A percentile compares a stretch with the other conserved stretches of the same genome.
phyloP scores from a whole-genome alignment of 2,113 vertebrate genomes.

The Etheostoma spectabile region DNA sequence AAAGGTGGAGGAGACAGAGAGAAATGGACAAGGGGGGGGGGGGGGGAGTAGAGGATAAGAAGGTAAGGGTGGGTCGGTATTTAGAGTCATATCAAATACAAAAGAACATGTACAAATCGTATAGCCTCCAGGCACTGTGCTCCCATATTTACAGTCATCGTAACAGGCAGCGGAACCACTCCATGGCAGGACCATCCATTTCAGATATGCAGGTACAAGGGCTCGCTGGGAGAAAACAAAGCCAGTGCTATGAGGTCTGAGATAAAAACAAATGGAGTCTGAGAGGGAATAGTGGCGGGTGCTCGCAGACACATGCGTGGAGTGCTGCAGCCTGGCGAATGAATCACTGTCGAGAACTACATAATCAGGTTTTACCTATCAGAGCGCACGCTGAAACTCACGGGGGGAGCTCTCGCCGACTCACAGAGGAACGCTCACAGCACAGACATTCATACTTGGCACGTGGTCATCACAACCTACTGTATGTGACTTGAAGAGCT shows the following conservation, averaged over 20 bases:
- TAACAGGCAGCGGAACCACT: conserved; percentile 64
- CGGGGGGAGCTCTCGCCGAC: conserved; percentile 30
- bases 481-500: conserved; percentile 13
- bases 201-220: conserved; percentile 63
- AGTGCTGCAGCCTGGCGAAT: conserved; percentile 61
- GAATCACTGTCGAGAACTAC: conserved; percentile 61
- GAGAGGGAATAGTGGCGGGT: conserved; percentile 21
- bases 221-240: conserved; percentile 58
- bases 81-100: conserved; percentile 78
- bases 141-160: conserved; percentile 76
- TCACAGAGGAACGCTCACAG: conserved; percentile 16
- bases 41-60: neutral
- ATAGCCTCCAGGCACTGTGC: conserved; percentile 78
- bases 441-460: conserved; percentile 40
- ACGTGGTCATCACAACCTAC: conserved; percentile 20
- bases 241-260: conserved; percentile 42
- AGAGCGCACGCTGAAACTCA: conserved; percentile 39
- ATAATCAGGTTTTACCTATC: conserved; percentile 62
- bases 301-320: conserved; percentile 51
- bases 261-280: conserved; percentile 58
- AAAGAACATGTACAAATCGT: conserved; percentile 82
- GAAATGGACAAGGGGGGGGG: neutral
- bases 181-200: conserved; percentile 65
- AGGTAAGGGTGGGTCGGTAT: neutral
- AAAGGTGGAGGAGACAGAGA: conserved; percentile 36